Conservation (phyloP, 2,113 vertebrate species). For the Ochotona princeps region DNA sequence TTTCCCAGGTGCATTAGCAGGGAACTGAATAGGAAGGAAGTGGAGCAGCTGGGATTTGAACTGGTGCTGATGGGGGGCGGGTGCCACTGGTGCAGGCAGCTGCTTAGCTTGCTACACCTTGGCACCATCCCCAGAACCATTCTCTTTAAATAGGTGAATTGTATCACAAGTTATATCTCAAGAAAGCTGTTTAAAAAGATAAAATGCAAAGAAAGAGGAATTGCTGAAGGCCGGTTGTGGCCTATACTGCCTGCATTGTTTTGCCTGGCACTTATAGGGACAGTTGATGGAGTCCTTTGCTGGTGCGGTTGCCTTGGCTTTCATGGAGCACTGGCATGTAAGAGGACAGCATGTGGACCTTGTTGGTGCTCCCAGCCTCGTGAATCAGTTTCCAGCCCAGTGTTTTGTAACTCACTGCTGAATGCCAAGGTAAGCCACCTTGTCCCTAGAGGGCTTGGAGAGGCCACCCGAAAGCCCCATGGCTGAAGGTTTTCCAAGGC, state of each 20-base stretch:
- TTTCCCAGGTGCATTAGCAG: too few species aligned
- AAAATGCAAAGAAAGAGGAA: slow-evolving; percentile 1
- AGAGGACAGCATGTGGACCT: too few species aligned
- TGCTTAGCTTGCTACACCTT: too few species aligned
- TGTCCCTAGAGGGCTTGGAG: slow-evolving; percentile 10
- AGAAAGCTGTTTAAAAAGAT: neutral
- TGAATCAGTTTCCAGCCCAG: neutral
- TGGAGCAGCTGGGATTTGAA: too few species aligned
- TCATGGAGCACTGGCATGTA: neutral
- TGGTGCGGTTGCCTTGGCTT: neutral
- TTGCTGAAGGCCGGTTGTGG: neutral
- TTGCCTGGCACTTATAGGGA: neutral
- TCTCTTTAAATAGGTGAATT: neutral
- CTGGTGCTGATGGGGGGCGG: too few species aligned
- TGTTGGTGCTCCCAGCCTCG: neutral
- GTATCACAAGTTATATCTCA: neutral
- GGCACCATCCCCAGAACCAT: neutral
- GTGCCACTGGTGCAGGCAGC: too few species aligned
- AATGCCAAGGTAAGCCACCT: neutral
- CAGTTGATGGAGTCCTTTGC: neutral
- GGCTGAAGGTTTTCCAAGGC: neutral
- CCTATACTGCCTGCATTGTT: neutral
- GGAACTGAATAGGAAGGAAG: too few species aligned
- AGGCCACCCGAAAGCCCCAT: neutral
- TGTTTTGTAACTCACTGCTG: neutral